Conservation (phyloP, 1,140 invertebrate genomes). For the Berghia stephanieae region DNA sequence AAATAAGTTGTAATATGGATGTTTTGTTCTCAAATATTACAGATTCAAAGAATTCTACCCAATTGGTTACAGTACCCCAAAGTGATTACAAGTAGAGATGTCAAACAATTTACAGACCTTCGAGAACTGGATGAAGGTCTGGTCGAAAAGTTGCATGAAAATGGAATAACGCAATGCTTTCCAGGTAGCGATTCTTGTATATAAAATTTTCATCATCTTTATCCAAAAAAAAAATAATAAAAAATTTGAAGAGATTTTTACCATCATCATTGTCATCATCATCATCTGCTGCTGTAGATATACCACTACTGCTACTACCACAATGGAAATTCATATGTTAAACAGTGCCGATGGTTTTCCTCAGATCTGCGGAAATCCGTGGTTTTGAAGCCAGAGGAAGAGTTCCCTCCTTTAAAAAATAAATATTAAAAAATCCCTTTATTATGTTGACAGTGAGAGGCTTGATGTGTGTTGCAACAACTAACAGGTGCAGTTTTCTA, state of each 20-base stretch:
- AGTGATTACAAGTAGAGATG: conserved; percentile 72
- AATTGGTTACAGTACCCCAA: conserved; percentile 86
- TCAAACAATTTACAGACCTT: conserved; percentile 72
- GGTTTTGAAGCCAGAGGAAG: too few species aligned
- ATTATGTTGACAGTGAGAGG: too few species aligned
- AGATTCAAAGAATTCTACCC: conserved; percentile 78
- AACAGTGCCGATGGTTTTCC: background rate
- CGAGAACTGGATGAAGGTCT: conserved; percentile 73
- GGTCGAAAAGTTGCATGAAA: conserved; percentile 74
- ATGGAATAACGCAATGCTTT: conserved; percentile 84
- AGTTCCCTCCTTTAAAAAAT: too few species aligned
- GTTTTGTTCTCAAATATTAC: too few species aligned
- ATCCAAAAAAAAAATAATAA: background rate
- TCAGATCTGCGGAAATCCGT: background rate
- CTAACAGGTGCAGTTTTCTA: too few species aligned
- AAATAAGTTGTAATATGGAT: too few species aligned
- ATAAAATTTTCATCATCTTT: background rate
- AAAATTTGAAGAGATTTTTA: background rate
- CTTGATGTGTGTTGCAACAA: too few species aligned
- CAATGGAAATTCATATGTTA: background rate
- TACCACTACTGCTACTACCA: background rate
- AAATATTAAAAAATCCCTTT: too few species aligned
- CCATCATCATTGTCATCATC: background rate
- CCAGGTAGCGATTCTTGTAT: conserved; percentile 60
- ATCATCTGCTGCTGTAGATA: background rate